Percentiles rank a stretch among this genome's conserved stretches.
Evolutionary conservation across 1,140 invertebrate genomes (phyloP).

Genomic region (Drosophila murphyi): DNA sequence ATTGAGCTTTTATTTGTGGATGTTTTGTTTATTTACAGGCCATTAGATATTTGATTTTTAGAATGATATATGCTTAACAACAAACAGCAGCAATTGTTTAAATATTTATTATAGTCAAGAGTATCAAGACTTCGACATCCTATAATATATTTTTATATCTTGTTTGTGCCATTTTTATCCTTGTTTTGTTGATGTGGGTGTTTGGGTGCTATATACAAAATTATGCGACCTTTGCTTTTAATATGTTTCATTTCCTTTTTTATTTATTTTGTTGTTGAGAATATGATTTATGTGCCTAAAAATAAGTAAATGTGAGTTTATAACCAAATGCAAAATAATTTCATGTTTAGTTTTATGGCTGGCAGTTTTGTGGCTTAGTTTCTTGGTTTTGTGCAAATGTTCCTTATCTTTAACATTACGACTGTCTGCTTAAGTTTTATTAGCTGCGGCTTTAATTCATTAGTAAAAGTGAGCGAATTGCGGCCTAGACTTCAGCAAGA

Average conservation of each 20-base stretch:
- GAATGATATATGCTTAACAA: no score
- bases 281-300: constrained; percentile 68
- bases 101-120: constrained; percentile 2
- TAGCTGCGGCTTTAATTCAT: constrained; percentile 75
- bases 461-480: constrained; percentile 35
- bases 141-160: no score
- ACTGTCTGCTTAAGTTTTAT: constrained; percentile 62
- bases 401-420: constrained; percentile 62
- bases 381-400: constrained; percentile 69
- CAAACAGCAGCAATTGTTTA: not conserved
- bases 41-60: no score
- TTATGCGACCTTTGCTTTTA: constrained; percentile 50
- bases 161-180: constrained; percentile 9
- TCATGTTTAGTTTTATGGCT: constrained; percentile 59
- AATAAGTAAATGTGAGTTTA: constrained; percentile 39
- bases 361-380: constrained; percentile 44
- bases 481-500: not conserved
- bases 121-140: not conserved
- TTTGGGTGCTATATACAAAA: constrained; percentile 55
- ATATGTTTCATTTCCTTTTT: not conserved
- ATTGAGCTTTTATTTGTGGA: no score
- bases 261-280: constrained; percentile 5
- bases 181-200: constrained; percentile 36
- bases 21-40: no score
- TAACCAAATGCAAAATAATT: constrained; percentile 59